phyloP scores from a whole-genome alignment of 2,888 invertebrate genomes.

The Exocentrus adspersus region DNA sequence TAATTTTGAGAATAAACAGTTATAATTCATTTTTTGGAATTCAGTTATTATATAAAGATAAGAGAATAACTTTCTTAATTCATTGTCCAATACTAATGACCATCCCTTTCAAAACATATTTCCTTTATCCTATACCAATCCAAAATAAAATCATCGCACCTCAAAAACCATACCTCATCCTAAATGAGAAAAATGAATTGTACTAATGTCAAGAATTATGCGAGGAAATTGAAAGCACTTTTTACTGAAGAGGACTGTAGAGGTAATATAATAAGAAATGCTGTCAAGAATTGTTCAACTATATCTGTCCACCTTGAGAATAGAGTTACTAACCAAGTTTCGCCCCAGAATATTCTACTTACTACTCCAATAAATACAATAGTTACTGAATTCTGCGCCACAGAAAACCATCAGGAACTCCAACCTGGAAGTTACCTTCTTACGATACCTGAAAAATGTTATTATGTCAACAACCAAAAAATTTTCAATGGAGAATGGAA shows the following conservation, averaged over 20 bases:
- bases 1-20: conserved; percentile 1
- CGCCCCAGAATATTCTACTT: background rate
- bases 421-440: background rate
- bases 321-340: background rate
- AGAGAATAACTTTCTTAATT: conserved; percentile 7
- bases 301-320: background rate
- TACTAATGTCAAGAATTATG: conserved; percentile 6
- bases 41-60: background rate
- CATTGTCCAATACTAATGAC: conserved; percentile 4
- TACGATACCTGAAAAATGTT: background rate
- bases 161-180: conserved; percentile 1
- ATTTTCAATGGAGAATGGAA: background rate
- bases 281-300: background rate
- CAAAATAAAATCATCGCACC: background rate
- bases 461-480: background rate
- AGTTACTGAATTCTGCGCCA: background rate
- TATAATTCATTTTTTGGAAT: background rate
- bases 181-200: background rate
- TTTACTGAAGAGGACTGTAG: background rate
- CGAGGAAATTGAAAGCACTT: conserved; percentile 11
- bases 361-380: background rate
- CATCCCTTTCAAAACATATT: background rate
- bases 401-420: background rate
- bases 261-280: conserved; percentile 12
- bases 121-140: background rate